phyloP scores from a whole-genome alignment of 2,113 vertebrate species.

The Trogon surrucura region DNA sequence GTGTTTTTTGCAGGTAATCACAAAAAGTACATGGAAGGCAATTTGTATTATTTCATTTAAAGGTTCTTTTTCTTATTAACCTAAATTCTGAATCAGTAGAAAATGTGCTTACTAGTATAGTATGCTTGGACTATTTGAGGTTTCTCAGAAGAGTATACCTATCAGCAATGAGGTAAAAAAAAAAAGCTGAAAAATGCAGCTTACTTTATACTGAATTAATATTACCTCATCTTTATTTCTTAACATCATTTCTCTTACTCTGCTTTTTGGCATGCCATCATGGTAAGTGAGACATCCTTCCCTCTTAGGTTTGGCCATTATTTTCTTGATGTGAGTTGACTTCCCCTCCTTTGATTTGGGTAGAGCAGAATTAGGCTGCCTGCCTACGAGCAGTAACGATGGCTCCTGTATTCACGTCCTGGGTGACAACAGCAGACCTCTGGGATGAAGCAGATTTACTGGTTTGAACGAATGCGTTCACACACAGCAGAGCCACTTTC shows the following conservation, averaged over 20 bases:
- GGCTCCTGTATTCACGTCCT: fast-evolving
- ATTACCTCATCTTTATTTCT: not conserved
- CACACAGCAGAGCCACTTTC: not conserved
- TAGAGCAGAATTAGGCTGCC: not conserved
- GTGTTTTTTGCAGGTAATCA: not conserved
- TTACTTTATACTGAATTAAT: not conserved
- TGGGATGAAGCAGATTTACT: not conserved
- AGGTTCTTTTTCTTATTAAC: not conserved
- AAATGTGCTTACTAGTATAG: not conserved
- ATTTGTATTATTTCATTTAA: not conserved
- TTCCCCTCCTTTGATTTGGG: not conserved
- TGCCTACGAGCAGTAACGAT: not conserved
- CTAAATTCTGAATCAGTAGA: not conserved
- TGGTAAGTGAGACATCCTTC: not conserved
- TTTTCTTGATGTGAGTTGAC: not conserved
- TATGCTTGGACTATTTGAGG: not conserved
- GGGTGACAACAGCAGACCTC: not conserved
- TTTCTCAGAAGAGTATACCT: not conserved
- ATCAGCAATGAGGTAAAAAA: not conserved
- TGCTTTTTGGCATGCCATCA: not conserved
- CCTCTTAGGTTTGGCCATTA: not conserved
- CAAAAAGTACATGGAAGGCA: not conserved
- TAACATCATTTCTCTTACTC: not conserved
- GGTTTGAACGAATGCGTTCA: not conserved
- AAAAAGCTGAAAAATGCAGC: not conserved